Percentiles rank a stretch among this genome's conserved stretches.
Conservation (phyloP, 2,797 vertebrate species). For the Argya squamiceps region DNA sequence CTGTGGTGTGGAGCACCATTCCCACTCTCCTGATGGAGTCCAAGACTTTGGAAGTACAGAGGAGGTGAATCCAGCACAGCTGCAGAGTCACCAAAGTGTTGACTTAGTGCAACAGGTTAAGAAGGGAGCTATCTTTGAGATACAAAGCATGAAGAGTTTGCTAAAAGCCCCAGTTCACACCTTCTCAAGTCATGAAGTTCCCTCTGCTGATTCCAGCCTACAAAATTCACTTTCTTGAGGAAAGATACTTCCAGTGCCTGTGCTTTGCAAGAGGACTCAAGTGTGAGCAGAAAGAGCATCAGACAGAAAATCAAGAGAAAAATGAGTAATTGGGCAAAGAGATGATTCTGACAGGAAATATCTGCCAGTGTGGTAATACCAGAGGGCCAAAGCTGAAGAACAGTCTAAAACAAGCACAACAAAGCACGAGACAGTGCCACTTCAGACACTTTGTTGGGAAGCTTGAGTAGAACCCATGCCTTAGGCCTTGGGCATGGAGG, state of each 20-base stretch:
- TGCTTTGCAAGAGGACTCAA: background rate
- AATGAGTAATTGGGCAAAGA: background rate
- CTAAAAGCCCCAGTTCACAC: background rate
- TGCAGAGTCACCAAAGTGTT: background rate
- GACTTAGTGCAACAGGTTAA: background rate
- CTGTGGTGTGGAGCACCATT: background rate
- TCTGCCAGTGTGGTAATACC: background rate
- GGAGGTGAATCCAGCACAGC: background rate
- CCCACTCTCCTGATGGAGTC: background rate
- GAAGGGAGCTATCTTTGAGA: background rate
- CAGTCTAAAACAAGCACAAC: background rate
- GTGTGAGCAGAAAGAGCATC: background rate
- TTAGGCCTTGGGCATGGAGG: slow-evolving; percentile 87
- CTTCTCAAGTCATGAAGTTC: background rate
- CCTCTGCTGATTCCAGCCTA: background rate
- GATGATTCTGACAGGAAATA: background rate
- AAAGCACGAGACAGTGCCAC: slow-evolving; percentile 46
- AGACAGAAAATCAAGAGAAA: slow-evolving; percentile 6
- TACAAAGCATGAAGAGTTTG: background rate
- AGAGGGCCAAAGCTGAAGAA: background rate
- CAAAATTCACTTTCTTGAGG: background rate
- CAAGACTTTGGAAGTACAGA: background rate
- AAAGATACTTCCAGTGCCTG: background rate
- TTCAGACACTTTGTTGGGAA: background rate
- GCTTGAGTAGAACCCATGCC: background rate